These are phyloP conservation scores for Delia radicum DNA, from an alignment of 1,140 invertebrate species.

Conservation along the genomic window DNA sequence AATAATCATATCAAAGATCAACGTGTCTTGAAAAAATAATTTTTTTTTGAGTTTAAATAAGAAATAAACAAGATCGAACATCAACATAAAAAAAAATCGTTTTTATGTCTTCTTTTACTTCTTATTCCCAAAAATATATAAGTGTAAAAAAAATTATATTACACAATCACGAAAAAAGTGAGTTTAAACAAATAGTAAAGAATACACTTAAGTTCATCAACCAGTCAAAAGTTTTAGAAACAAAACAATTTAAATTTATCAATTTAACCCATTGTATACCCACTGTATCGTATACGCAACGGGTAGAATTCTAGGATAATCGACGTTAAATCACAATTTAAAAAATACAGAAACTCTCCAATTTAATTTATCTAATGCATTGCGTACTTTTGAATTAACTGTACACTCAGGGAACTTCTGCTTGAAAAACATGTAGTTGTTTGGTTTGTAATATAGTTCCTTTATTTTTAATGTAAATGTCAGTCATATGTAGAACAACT, in stretches of 20 bases:
- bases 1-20: neutral
- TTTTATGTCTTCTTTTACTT: neutral
- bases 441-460: no score
- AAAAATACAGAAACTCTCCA: no score
- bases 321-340: no score
- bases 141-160: neutral
- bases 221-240: neutral
- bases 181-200: neutral
- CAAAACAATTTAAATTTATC: neutral
- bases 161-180: neutral
- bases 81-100: neutral
- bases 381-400: no score
- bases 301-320: no score
- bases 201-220: neutral
- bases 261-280: no score
- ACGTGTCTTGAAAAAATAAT: neutral
- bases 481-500: no score
- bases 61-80: neutral
- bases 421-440: no score
- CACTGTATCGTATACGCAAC: no score
- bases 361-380: no score
- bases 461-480: no score
- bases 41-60: neutral
- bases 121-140: neutral
- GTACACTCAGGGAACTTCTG: no score